Base-by-base conservation (phyloP, 1,140 invertebrate genomes). In the Rhizoglyphus robini region DNA sequence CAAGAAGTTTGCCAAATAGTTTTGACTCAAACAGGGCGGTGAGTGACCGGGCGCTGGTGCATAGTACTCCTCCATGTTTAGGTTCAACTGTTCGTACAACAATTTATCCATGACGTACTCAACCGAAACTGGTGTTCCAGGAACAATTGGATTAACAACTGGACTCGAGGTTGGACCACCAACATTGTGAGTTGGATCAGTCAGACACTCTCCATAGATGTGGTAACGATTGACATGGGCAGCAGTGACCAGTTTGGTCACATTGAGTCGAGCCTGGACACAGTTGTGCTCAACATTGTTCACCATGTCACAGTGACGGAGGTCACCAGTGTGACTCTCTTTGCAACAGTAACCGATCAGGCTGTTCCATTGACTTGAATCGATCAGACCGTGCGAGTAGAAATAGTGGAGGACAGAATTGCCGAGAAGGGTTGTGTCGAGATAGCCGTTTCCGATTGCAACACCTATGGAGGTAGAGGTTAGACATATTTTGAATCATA, bases 361-460 rank as follows among this genome's bases (percentile, higher is more conserved):
- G 31, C 5, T 30, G 25, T 25, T 29, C 67, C 67, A 68, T 11
- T 36, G 2, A 8, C 0, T 62, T 34, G 74, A 69, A 46, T 74
- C 77, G 65, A 78, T 70, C 15, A 81, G 71, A 62, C 80, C 80
- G 71, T 81, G 79, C 70, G 76, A 80, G 62, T 79, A 79, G 27
- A 72, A 77, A 71, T 81, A 79, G 66, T 80, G 75, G 13, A 81
- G 70, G 20, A 75, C 66, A 3, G 78, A 79, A 68, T 80, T 75
- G 41, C 74, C 73, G 57, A 80, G 76, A 47, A 76, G 72, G 18
- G 71, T 67, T 25, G 70, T 69, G 69, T 74, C 74, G 11, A 76
- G 72, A 49, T 78, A 72, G 32, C 79, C 80, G 74, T 81, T 81
- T 51, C 80, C 80, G 67, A 81, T 74, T 31, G 75, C 78, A 70